These are phyloP conservation scores for Symphodus melops DNA, from an alignment of 2,113 vertebrate species.

Conservation along the genomic window DNA sequence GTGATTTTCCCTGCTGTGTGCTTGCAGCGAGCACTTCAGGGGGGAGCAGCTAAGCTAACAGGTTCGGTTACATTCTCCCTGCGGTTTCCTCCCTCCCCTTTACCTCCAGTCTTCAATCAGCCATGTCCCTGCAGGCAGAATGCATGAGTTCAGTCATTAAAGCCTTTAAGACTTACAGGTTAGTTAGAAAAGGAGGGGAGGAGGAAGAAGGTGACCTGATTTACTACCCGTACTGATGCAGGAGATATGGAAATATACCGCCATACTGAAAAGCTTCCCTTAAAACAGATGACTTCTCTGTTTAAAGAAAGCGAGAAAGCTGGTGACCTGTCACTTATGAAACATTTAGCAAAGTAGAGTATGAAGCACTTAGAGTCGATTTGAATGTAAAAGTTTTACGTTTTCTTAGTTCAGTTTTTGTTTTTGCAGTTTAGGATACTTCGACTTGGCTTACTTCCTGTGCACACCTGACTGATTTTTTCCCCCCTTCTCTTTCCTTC, in stretches of 20 bases:
- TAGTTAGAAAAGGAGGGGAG: slow-evolving; percentile 22
- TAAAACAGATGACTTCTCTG: slow-evolving; percentile 19
- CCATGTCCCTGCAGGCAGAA: slow-evolving; percentile 66
- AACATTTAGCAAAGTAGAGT: not conserved
- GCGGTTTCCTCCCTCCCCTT: slow-evolving; percentile 58
- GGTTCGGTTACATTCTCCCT: slow-evolving; percentile 80
- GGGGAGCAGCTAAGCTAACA: slow-evolving; percentile 72
- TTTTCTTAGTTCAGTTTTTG: no score
- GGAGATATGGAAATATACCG: slow-evolving; percentile 36
- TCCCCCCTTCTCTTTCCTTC: not conserved
- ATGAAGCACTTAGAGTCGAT: no score
- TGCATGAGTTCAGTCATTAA: slow-evolving; percentile 64
- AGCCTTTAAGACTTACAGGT: slow-evolving; percentile 42
- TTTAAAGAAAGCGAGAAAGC: not conserved
- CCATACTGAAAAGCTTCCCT: not conserved
- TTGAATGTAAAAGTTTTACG: no score
- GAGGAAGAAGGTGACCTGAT: slow-evolving; percentile 45
- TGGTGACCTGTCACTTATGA: not conserved
- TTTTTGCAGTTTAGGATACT: no score
- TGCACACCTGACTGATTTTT: not conserved
- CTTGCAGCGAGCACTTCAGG: slow-evolving; percentile 47
- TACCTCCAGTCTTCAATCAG: slow-evolving; percentile 72
- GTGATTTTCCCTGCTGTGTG: slow-evolving; percentile 50
- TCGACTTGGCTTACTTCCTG: not conserved
- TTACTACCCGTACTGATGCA: slow-evolving; percentile 37